Percentiles rank a stretch among this genome's conserved stretches.
Evolutionary conservation across 2,797 vertebrate genomes (phyloP).

Genomic region (Sebastes paucispinis): DNA sequence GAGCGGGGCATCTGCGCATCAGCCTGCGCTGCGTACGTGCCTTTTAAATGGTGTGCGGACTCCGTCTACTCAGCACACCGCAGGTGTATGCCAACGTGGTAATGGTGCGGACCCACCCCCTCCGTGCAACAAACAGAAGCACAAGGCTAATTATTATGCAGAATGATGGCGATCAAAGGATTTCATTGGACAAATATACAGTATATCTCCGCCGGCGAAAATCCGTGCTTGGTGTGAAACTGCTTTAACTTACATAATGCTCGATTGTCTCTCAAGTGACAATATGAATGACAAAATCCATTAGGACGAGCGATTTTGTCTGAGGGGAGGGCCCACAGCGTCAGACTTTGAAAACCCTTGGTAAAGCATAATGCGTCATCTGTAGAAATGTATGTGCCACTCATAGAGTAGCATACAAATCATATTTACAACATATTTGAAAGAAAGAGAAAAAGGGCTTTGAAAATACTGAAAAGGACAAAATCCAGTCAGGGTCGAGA

Average conservation of each 20-base stretch:
- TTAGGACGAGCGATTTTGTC: not conserved
- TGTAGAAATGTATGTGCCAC: constrained; percentile 8
- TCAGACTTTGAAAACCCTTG: constrained; percentile 49
- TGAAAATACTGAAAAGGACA: constrained; percentile 31
- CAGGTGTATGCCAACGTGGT: no score
- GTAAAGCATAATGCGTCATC: constrained; percentile 2
- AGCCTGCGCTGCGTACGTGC: no score
- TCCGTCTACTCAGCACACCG: no score
- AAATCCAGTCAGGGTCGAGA: constrained; percentile 56
- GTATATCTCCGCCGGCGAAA: no score
- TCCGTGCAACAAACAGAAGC: no score
- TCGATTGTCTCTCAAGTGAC: not conserved
- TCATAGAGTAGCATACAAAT: constrained; percentile 18
- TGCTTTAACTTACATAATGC: not conserved
- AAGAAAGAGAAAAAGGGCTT: constrained; percentile 25
- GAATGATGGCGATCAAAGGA: no score
- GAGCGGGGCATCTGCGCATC: no score
- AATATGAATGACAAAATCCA: not conserved
- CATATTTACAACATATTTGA: constrained; percentile 29
- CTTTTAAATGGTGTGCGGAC: no score
- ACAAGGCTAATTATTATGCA: no score
- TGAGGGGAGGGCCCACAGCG: not conserved
- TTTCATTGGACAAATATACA: no score
- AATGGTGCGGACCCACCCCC: not conserved
- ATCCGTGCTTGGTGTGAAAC: no score